Evolutionary conservation across 2,888 invertebrate genomes (phyloP), one percentile per base, ranked within the genome.

Genomic region (Stenotaenia linearis): DNA sequence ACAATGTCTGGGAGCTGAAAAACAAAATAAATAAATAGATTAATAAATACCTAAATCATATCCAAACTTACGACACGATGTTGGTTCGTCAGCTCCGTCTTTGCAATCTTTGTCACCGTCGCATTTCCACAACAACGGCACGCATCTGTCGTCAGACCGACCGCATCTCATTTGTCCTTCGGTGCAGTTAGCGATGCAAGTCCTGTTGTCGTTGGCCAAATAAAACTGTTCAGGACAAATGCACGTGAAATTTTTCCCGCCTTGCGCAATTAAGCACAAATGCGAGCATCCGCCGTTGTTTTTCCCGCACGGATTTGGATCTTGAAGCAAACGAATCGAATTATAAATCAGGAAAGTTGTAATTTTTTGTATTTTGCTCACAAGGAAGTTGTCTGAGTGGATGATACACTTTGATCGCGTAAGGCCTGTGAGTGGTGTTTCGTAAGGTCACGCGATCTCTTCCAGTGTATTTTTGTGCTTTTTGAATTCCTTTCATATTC

Each of bases 261-360:
- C 88, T 18, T 97, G 95, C 0, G 95, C 91, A 69, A 99, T 91
- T 30, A 99, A 88, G 85, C 98, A 98, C 6, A 98, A 89, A 88
- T 98, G 98, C 0, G 96, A 95, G 85, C 98, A 99, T 3, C 96
- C 96, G 25, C 97, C 98, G 85, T 99, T 98, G 85, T 95, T 93
- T 0, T 89, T 88, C 0, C 93, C 94, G 85, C 98, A 99, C 0
- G 98, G 98, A 87, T 98, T 97, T 0, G 89, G 88, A 84, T 93
- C 87, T 81, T 15, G 12, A 15, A 77, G 9, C 5, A 30, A 75
- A 30, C 28, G 5, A 75, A 75, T 6, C 5, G 18, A 75, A 32
- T 12, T 12, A 21, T 12, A 32, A 32, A 15, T 32, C 30, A 25
- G 5, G 5, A 9, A 28, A 28, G 3, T 30, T 75, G 4, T 32